Base-by-base conservation (phyloP, 2,113 vertebrate species). In the Turdus rufiventris region DNA sequence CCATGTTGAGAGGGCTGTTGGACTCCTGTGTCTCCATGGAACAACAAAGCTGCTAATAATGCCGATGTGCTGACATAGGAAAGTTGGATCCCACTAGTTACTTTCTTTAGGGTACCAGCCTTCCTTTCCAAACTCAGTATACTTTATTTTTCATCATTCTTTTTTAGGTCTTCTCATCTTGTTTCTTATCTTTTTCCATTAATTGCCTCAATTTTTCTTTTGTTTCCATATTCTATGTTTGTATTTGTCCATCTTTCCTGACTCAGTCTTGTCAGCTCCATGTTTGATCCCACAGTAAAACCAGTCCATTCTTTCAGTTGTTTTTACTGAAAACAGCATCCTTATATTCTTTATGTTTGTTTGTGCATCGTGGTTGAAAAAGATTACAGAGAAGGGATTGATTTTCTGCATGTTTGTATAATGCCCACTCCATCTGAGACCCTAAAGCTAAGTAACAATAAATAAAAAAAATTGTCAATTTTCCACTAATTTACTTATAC, bases 391-490 rank as follows among this genome's bases (percentile, higher is more conserved):
- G 14, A 62, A 66, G 3, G 2, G 11, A 36, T 50, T 77, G 38
- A 40, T 31, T 79, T 92, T 63, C 40, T 94, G 14, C 15, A 26
- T 33, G 13, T 84, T 84, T n/a, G 26, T 48, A 7, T 33, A 62
- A 38, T 18, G 19, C 14, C 24, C 67, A 21, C 14, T 75, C 8
- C 20, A 73, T 17, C 34, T 19, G n/a, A 88, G 18, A 56, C 14
- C 10, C 18, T 79, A 63, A 88, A 60, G 7, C 10, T 53, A 78
- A 85, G 34, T 6, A 85, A n/a, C 6, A 78, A 70, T n/a, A 70
- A 48, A 77, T 60, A 5, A 26, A 50, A 26, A 26, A 43, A 13
- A 2, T 2, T 0, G 42, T 51, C 15, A 0, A 1, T 70, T 85
- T 88, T 61, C n/a, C 34, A 76, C 58, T 48, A 24, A 40, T 47